Conservation (phyloP, 2,797 vertebrate genomes). For the Sternarchorhynchus goeldii region DNA sequence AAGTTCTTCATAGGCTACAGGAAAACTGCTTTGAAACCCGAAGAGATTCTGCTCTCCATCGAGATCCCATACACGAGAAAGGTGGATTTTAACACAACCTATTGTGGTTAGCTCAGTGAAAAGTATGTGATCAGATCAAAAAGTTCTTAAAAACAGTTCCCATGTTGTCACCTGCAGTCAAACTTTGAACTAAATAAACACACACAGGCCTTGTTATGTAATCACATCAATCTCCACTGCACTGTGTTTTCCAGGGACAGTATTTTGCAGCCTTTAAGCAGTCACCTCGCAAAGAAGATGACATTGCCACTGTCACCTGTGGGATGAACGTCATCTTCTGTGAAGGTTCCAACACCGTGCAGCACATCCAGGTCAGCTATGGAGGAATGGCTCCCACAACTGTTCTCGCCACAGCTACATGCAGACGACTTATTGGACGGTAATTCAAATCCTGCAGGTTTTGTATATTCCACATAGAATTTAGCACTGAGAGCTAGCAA, state of each 20-base stretch:
- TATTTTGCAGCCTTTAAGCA: conserved; percentile 87
- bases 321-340: conserved; percentile 82
- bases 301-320: conserved; percentile 84
- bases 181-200: background rate
- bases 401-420: conserved; percentile 74
- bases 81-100: conserved; percentile 61
- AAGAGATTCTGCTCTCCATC: conserved; percentile 81
- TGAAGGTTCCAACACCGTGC: conserved; percentile 66
- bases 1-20: conserved; percentile 84
- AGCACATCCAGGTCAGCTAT: conserved; percentile 79
- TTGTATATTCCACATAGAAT: background rate
- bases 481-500: background rate
- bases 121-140: background rate
- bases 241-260: conserved; percentile 72
- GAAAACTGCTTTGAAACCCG: conserved; percentile 75
- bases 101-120: background rate
- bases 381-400: conserved; percentile 85
- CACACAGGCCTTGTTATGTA: background rate
- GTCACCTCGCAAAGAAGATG: conserved; percentile 81
- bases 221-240: background rate
- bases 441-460: conserved; percentile 44
- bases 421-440: conserved; percentile 71
- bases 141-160: background rate
- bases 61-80: conserved; percentile 84
- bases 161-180: background rate